These are phyloP conservation scores for Diorhabda elongata DNA, from an alignment of 1,140 invertebrate genomes.

Conservation along the genomic window DNA sequence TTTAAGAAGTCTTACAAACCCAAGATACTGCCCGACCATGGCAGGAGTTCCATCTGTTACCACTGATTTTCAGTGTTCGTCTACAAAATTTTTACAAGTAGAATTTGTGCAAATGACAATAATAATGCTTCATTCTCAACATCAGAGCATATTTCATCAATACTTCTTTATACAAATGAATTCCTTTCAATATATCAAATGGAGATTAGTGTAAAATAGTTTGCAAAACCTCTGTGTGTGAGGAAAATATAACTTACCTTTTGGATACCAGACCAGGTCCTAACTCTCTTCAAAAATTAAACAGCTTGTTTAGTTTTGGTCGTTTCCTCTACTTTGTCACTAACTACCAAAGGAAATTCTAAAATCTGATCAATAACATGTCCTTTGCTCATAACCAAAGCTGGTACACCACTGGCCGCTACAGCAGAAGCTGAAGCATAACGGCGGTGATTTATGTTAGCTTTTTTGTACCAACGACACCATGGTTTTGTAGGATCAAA, in stretches of 20 bases:
- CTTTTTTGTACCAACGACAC: constrained; percentile 95
- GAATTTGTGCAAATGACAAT: too few relatives aligned
- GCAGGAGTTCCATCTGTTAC: too few relatives aligned
- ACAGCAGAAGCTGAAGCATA: constrained; percentile 95
- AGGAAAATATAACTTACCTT: constrained; percentile 64
- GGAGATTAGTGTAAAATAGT: too few relatives aligned
- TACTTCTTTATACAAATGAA: too few relatives aligned
- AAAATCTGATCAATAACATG: constrained; percentile 92
- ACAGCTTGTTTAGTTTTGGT: constrained; percentile 98
- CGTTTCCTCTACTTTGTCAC: constrained; percentile 92
- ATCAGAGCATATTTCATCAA: too few relatives aligned
- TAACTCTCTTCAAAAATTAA: constrained; percentile 82
- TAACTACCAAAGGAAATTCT: constrained; percentile 94
- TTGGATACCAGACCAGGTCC: constrained; percentile 95
- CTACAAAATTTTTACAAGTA: too few relatives aligned
- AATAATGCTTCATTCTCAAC: too few relatives aligned
- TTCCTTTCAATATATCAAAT: too few relatives aligned
- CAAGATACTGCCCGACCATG: too few relatives aligned
- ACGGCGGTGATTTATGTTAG: constrained; percentile 94
- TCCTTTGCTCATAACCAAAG: constrained; percentile 95
- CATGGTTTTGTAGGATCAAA: constrained; percentile 98
- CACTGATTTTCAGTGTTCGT: too few relatives aligned
- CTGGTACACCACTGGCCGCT: constrained; percentile 93
- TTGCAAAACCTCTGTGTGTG: too few relatives aligned
- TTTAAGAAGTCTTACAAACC: too few relatives aligned